phyloP scores from a whole-genome alignment of 1,140 invertebrate species.

The Penaeus indicus region DNA sequence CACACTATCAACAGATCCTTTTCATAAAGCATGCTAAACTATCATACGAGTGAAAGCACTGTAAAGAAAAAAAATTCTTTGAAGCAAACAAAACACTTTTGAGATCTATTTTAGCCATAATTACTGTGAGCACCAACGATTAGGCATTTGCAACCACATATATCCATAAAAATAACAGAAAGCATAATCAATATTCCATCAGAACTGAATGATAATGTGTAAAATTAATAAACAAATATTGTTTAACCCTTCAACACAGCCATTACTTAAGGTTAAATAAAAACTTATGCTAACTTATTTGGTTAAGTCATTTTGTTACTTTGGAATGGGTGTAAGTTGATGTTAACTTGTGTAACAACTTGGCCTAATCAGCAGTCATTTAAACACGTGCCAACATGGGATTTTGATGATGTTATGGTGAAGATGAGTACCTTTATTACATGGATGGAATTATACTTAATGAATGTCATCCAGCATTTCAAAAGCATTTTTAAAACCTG shows the following conservation, averaged over 20 bases:
- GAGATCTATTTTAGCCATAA: constrained; percentile 51
- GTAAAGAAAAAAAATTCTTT: constrained; percentile 31
- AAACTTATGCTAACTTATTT: constrained; percentile 50
- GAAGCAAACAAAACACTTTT: constrained; percentile 42
- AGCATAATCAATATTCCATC: constrained; percentile 9
- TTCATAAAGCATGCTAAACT: neutral
- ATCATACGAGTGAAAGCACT: constrained; percentile 9
- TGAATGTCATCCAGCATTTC: neutral
- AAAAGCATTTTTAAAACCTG: neutral
- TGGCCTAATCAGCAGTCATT: neutral
- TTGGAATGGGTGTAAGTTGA: constrained; percentile 45
- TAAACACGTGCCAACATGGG: too few species aligned
- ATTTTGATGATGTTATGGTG: neutral
- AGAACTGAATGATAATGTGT: constrained; percentile 6
- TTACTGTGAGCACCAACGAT: constrained; percentile 47
- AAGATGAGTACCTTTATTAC: neutral
- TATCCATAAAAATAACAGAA: constrained; percentile 4
- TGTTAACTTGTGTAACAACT: neutral
- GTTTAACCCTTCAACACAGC: constrained; percentile 32
- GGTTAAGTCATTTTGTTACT: constrained; percentile 41
- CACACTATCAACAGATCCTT: neutral
- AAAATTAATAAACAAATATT: neutral
- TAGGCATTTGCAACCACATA: constrained; percentile 34
- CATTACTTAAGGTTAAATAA: constrained; percentile 40
- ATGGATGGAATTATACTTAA: constrained; percentile 43